Evolutionary conservation across 2,797 vertebrate genomes (phyloP).

Genomic region (Gallinago stenura): DNA sequence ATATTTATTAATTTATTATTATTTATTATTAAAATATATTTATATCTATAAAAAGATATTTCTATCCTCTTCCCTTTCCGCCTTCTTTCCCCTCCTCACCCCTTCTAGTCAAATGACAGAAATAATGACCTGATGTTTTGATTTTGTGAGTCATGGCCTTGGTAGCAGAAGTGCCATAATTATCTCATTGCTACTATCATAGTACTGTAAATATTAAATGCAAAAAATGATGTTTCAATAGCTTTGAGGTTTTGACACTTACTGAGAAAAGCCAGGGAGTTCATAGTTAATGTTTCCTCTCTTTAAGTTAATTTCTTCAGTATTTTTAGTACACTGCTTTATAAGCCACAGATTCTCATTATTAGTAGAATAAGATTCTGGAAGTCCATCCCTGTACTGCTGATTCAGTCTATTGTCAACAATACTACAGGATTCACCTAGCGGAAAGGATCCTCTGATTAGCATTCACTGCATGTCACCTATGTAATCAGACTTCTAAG

Average conservation of each 20-base stretch:
- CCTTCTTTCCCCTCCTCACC: neutral
- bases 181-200: conserved; percentile 47
- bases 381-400: neutral
- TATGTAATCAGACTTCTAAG: neutral
- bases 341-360: neutral
- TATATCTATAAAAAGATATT: neutral
- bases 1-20: no score
- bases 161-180: conserved; percentile 39
- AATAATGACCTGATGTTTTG: conserved; percentile 37
- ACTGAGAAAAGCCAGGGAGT: conserved; percentile 52
- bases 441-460: neutral
- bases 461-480: neutral
- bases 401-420: neutral
- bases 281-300: conserved; percentile 61
- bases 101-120: neutral
- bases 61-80: neutral
- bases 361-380: neutral
- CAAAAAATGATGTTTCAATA: conserved; percentile 73
- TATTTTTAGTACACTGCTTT: conserved; percentile 3
- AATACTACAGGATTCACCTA: neutral
- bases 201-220: conserved; percentile 55
- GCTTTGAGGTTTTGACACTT: conserved; percentile 56
- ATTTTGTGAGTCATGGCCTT: conserved; percentile 16
- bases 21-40: no score
- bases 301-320: conserved; percentile 17